Evolutionary conservation across 1,140 invertebrate species (phyloP).

Genomic region (Drosophila chauvacae): DNA sequence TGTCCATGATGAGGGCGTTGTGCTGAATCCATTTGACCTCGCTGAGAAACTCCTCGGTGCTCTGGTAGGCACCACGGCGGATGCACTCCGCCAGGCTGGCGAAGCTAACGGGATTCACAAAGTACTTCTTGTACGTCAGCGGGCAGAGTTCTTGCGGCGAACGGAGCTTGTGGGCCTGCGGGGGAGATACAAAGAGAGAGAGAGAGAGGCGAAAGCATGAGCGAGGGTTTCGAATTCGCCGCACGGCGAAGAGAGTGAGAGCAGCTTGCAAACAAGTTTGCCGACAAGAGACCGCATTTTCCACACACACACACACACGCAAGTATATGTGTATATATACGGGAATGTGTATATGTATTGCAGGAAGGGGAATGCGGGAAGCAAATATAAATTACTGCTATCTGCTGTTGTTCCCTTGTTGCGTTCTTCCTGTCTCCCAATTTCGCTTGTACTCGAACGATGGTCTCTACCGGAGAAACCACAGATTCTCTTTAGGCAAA

Average conservation of each 20-base stretch:
- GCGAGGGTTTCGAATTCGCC: constrained; percentile 51
- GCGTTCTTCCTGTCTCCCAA: constrained; percentile 12
- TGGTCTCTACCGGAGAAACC: constrained; percentile 10
- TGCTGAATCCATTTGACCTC: constrained; percentile 97
- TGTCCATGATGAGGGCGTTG: constrained; percentile 93
- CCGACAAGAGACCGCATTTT: constrained; percentile 17
- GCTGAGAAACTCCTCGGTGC: constrained; percentile 93
- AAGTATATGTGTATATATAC: background rate
- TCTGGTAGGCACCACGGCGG: constrained; percentile 91
- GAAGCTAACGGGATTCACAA: constrained; percentile 94
- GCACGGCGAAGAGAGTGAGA: constrained; percentile 48
- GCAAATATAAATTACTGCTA: constrained; percentile 14
- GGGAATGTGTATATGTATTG: background rate
- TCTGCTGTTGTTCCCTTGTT: constrained; percentile 5
- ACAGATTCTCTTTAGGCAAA: constrained; percentile 1
- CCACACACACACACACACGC: background rate
- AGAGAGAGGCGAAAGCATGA: constrained; percentile 5
- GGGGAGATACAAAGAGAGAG: background rate
- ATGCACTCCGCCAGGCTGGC: constrained; percentile 91
- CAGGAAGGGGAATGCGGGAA: constrained; percentile 1
- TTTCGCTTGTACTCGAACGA: background rate
- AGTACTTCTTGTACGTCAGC: constrained; percentile 86
- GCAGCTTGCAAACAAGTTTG: constrained; percentile 68
- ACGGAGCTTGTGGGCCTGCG: constrained; percentile 58
- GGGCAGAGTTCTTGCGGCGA: constrained; percentile 67